These are phyloP conservation scores for Melanophora roralis DNA, from an alignment of 2,888 invertebrate genomes.

Conservation along the genomic window DNA sequence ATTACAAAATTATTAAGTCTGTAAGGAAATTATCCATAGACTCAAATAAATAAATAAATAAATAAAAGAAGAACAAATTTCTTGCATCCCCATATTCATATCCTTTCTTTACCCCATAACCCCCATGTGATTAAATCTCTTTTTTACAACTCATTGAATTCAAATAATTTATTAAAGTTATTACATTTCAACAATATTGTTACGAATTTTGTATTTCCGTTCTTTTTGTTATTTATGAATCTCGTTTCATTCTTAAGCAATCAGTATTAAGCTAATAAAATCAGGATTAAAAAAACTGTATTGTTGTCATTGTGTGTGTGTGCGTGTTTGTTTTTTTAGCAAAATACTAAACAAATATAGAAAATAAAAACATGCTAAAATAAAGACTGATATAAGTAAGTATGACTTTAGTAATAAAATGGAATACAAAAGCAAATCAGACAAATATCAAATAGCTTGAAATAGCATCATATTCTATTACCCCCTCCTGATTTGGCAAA, in stretches of 20 bases:
- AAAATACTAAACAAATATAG: neutral
- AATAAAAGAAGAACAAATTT: neutral
- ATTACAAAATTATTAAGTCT: too few species aligned
- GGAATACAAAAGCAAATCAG: neutral
- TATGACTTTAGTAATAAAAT: slow-evolving; percentile 12
- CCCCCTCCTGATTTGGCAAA: neutral
- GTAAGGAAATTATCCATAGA: too few species aligned
- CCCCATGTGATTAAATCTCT: slow-evolving; percentile 39
- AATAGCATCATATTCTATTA: neutral
- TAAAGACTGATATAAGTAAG: neutral
- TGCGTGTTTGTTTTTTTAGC: neutral
- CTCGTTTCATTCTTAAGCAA: slow-evolving; percentile 23
- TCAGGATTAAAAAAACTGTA: slow-evolving; percentile 58
- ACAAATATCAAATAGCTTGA: slow-evolving; percentile 11
- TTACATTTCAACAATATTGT: slow-evolving; percentile 57
- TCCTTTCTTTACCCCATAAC: neutral
- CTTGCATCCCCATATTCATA: neutral
- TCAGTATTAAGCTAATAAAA: slow-evolving; percentile 57
- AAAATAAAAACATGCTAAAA: slow-evolving; percentile 20
- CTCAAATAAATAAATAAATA: neutral
- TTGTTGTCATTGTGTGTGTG: neutral
- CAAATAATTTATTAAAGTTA: slow-evolving; percentile 58
- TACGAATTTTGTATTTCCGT: slow-evolving; percentile 55
- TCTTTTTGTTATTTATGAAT: slow-evolving; percentile 54
- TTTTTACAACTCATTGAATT: slow-evolving; percentile 56